Conservation (phyloP, 2,797 vertebrate genomes). For the Mus spretus region DNA sequence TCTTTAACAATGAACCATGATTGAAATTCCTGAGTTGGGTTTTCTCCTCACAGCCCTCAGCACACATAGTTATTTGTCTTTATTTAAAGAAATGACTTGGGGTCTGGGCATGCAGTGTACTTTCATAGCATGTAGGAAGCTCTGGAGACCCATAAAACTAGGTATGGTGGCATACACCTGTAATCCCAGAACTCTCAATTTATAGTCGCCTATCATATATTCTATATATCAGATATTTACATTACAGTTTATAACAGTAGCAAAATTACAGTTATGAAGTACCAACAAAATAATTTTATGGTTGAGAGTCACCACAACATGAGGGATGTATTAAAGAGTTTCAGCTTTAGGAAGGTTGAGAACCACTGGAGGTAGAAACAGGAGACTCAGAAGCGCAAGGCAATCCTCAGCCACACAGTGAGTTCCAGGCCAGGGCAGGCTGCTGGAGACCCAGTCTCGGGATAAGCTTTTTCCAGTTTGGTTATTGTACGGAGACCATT, state of each 20-base stretch:
- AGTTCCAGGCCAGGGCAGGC: not conserved
- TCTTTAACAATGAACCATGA: not conserved
- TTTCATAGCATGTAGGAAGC: not conserved
- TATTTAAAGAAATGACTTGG: not conserved
- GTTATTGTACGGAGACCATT: not conserved
- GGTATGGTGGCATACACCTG: not conserved
- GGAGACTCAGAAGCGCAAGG: not conserved
- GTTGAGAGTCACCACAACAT: not conserved
- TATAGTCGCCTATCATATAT: not conserved
- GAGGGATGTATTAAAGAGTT: not conserved
- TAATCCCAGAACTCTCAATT: not conserved
- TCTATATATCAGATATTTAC: not conserved
- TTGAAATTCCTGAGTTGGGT: not conserved
- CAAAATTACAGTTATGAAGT: not conserved
- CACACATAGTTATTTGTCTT: not conserved
- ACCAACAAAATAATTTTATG: not conserved
- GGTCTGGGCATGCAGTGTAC: not conserved
- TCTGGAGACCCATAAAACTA: not conserved
- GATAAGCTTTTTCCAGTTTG: not conserved
- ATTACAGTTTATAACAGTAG: not conserved
- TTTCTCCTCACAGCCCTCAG: not conserved
- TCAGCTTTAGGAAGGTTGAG: not conserved
- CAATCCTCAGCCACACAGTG: not conserved
- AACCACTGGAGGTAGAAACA: not conserved
- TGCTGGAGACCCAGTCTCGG: not conserved